These are phyloP conservation scores for Anguilla pacifica DNA, from an alignment of 2,797 vertebrate genomes.

Conservation along the genomic window DNA sequence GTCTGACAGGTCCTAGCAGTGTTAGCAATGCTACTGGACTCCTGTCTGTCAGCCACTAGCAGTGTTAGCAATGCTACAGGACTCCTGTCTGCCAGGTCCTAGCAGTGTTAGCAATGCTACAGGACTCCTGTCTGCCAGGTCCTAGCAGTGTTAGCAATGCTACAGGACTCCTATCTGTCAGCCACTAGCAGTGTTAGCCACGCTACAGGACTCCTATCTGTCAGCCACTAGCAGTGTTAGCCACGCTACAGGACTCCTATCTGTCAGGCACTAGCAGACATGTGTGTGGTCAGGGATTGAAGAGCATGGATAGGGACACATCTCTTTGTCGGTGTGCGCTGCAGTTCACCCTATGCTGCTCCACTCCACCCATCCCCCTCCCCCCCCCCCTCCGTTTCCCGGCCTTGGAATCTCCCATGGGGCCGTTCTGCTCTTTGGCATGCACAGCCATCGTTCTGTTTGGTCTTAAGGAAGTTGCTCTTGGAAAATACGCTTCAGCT, in stretches of 20 bases:
- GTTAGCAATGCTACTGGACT: too few species aligned
- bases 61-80: neutral
- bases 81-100: neutral
- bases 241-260: too few species aligned
- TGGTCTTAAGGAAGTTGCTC: conserved; percentile 6
- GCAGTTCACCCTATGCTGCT: too few species aligned
- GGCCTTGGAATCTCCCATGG: neutral
- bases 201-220: neutral
- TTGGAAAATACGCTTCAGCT: neutral
- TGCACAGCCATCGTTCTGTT: neutral
- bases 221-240: neutral
- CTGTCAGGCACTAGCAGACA: neutral
- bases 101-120: neutral
- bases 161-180: neutral
- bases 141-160: neutral
- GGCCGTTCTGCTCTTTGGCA: neutral
- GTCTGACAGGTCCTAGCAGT: neutral
- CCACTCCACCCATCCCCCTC: neutral
- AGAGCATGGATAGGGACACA: neutral
- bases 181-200: neutral
- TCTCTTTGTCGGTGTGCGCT: neutral
- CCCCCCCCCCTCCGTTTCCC: neutral
- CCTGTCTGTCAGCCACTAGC: neutral
- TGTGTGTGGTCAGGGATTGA: neutral
- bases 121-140: neutral